A percentile compares a stretch with the other conserved stretches of the same genome.
Conservation (phyloP, 2,888 invertebrate genomes). For the Callimorpha dominula region DNA sequence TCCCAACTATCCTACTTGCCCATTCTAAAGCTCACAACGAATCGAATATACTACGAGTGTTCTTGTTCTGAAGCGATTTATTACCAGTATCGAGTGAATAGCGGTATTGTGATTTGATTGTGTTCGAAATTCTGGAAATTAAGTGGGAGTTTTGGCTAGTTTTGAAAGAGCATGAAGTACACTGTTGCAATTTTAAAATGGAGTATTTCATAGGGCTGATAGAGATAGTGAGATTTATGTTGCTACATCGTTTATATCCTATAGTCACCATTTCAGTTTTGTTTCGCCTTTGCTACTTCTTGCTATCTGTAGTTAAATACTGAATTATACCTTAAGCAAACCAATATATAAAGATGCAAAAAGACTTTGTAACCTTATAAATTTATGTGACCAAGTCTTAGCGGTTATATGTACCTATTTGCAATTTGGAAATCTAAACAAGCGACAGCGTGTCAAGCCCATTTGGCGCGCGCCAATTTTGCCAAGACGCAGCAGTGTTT, state of each 20-base stretch:
- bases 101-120: constrained; percentile 25
- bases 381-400: too few species aligned
- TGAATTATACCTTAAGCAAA: not conserved
- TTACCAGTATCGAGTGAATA: constrained; percentile 36
- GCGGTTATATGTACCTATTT: too few species aligned
- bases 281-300: not conserved
- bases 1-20: constrained; percentile 31
- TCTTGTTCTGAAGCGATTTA: constrained; percentile 54
- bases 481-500: too few species aligned
- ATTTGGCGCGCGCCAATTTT: too few species aligned
- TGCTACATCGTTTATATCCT: too few species aligned
- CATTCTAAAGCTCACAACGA: constrained; percentile 46
- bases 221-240: not conserved
- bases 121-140: constrained; percentile 7
- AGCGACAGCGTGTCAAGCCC: too few species aligned
- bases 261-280: too few species aligned
- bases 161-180: not conserved
- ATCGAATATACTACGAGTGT: constrained; percentile 50
- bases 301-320: not conserved
- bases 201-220: not conserved
- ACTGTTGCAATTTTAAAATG: not conserved
- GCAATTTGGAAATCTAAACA: too few species aligned
- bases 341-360: not conserved
- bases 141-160: not conserved
- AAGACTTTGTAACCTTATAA: too few species aligned